Conservation (phyloP, 2,888 invertebrate genomes). For the Ctena decussata region DNA sequence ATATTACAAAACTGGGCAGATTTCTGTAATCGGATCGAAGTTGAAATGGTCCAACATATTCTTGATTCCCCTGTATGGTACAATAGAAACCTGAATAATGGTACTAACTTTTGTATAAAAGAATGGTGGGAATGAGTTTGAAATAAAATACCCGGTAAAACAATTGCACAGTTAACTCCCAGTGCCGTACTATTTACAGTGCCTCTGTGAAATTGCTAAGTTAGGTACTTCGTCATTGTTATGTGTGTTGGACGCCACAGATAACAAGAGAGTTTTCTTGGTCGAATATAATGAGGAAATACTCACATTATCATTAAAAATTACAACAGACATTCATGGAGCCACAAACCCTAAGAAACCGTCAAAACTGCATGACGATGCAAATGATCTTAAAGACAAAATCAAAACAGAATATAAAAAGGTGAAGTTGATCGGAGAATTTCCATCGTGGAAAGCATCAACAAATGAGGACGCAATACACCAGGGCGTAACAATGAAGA, state of each 20-base stretch:
- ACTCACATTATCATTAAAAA: neutral
- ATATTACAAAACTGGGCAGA: too few species aligned
- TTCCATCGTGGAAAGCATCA: neutral
- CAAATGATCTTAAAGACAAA: constrained; percentile 1
- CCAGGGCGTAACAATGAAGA: neutral
- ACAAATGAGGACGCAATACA: neutral
- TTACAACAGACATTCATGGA: constrained; percentile 20
- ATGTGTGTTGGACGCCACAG: constrained; percentile 28
- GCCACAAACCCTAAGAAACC: constrained; percentile 27
- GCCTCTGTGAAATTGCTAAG: constrained; percentile 40
- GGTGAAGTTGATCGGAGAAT: constrained; percentile 16
- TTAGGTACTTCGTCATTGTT: constrained; percentile 29
- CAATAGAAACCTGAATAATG: too few species aligned
- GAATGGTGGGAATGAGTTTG: too few species aligned
- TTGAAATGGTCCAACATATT: too few species aligned
- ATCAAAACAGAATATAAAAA: constrained; percentile 1
- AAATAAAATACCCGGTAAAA: constrained; percentile 48
- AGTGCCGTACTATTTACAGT: constrained; percentile 26
- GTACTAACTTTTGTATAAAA: too few species aligned
- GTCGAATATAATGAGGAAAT: constrained; percentile 2
- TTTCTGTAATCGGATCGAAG: too few species aligned
- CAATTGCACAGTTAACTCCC: constrained; percentile 27
- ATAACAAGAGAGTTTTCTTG: constrained; percentile 5
- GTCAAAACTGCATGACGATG: neutral
- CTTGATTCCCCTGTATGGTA: too few species aligned